Evolutionary conservation across 2,113 vertebrate species (phyloP), one percentile per base, ranked within the genome.

Genomic region (Raja brachyura): DNA sequence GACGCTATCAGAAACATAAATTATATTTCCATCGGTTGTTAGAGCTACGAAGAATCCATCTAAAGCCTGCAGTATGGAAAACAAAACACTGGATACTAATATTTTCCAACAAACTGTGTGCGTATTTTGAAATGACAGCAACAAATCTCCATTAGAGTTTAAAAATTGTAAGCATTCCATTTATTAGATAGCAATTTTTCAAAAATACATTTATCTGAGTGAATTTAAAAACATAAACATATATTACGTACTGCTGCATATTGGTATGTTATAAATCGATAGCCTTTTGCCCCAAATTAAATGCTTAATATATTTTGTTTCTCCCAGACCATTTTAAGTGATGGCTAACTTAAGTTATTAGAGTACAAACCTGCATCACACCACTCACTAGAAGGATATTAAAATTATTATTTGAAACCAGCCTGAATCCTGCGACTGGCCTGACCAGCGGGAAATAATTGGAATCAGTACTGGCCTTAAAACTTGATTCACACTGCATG

Each of bases 1-100:
- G 93, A 97, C 96, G 25, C 96, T 97, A 95, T 97, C 97, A 68
- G 97, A 97, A 93, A 97, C 97, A 22, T 97, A 97, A 93, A 97
- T 95, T 92, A 97, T 97, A 93, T 96, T 97, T 95, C 97, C 97
- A 76, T 96, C 97, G 20, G 96, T 97, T 9, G 97, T 97, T 93
- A 97, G 95, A 0, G 96, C 97, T 73, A 97, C 97, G 93, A 97
- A 95, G 95, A 97, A 97, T 93, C 97, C 97, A 93, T 97, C 97
- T 75, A 97, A 94, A 5, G 97, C 97, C 97, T 97, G 94, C 0
- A 61, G 95, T 94, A 93, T 0, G 25, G 33, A 25, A 73, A 28
- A 92, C 70, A 74, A 48, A 54, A 63, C 10, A 88, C 13, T 63
- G 31, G 81, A 63, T 28, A 39, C 39, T 20, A 54, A 25, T 74